Conservation (phyloP, 2,113 vertebrate species). For the Dasyprocta punctata region DNA sequence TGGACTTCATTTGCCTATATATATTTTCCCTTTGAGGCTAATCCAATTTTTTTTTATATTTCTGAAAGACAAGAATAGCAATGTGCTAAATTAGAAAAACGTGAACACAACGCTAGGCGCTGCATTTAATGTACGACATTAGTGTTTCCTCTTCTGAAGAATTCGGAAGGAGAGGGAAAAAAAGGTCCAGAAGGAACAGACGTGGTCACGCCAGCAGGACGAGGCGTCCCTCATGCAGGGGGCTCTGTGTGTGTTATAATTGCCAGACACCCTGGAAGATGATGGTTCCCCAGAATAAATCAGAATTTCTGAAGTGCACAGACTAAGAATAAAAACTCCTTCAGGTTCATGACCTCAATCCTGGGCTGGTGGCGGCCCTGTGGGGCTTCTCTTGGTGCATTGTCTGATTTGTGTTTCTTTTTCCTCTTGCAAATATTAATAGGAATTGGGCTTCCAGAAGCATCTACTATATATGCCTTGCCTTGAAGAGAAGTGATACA, state of each 20-base stretch:
- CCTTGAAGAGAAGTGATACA: not conserved
- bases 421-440: not conserved
- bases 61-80: constrained; percentile 68
- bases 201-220: fast-evolving
- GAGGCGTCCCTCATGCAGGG: fast-evolving
- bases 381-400: fast-evolving
- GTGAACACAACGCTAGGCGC: constrained; percentile 49
- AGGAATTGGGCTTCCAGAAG: not conserved
- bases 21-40: constrained; percentile 73
- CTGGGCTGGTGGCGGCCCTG: not conserved
- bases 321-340: fast-evolving
- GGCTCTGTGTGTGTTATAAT: not conserved
- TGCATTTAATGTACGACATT: not conserved
- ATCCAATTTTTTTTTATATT: constrained; percentile 66
- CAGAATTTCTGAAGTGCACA: fast-evolving
- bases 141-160: not conserved
- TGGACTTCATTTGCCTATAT: constrained; percentile 54
- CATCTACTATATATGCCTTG: not conserved
- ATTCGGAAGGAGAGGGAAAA: not conserved
- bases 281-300: fast-evolving
- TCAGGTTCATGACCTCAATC: fast-evolving
- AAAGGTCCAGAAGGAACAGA: not conserved
- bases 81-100: constrained; percentile 78
- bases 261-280: too few relatives aligned
- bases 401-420: not conserved